These are phyloP conservation scores for Dendrocopos noguchii DNA, from an alignment of 2,113 vertebrate species.

Conservation along the genomic window DNA sequence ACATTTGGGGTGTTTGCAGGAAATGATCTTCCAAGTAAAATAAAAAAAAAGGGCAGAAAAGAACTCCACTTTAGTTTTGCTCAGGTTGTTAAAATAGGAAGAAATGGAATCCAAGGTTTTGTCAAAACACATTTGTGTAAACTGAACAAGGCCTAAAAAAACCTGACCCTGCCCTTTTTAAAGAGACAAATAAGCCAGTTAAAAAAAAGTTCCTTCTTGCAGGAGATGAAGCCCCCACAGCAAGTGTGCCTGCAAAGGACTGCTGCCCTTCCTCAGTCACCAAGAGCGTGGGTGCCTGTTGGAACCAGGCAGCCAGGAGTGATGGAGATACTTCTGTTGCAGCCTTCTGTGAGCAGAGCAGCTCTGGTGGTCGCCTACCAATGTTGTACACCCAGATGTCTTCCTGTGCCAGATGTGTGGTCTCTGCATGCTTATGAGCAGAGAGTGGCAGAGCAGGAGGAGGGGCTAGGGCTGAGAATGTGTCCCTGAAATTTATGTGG, in stretches of 20 bases:
- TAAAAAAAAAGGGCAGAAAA: not conserved
- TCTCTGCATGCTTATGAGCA: fast-evolving
- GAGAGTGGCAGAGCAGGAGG: not conserved
- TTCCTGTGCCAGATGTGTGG: not conserved
- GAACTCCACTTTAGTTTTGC: not conserved
- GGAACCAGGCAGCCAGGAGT: not conserved
- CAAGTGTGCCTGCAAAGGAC: not conserved
- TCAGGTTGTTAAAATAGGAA: slow-evolving; percentile 36
- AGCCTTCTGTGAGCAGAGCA: not conserved
- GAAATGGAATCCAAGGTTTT: not conserved
- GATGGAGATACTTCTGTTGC: fast-evolving
- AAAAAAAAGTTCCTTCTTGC: not conserved
- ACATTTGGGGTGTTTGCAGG: not conserved
- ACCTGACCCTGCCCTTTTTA: not conserved
- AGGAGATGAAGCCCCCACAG: not conserved
- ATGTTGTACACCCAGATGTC: fast-evolving
- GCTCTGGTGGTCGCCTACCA: not conserved
- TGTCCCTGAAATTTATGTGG: not conserved
- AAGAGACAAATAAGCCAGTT: not conserved
- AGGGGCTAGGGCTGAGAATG: not conserved
- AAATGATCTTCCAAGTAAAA: not conserved
- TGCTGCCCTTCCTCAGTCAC: not conserved
- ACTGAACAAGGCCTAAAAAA: not conserved
- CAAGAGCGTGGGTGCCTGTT: fast-evolving
- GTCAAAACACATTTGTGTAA: not conserved